phyloP scores from a whole-genome alignment of 1,140 invertebrate genomes.

The Argopecten irradians region DNA sequence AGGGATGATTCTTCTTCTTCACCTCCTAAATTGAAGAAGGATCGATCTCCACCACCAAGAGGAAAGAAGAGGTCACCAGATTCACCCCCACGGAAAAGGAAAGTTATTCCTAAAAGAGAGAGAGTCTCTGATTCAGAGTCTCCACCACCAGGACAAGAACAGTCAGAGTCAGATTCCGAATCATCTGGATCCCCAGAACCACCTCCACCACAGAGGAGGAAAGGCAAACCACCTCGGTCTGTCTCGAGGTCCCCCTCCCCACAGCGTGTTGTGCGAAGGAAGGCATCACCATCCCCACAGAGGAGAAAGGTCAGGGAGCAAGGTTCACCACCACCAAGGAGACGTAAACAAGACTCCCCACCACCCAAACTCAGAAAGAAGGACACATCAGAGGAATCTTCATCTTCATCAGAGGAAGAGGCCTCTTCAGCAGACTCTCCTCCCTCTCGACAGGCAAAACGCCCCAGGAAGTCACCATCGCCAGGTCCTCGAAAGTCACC shows the following conservation, averaged over 20 bases:
- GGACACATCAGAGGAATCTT: neutral
- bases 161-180: neutral
- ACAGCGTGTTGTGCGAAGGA: neutral
- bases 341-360: neutral
- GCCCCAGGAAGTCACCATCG: neutral
- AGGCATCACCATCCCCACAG: neutral
- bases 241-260: neutral
- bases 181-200: slow-evolving; percentile 11
- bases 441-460: neutral
- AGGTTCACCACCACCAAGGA: neutral
- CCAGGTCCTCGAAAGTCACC: neutral
- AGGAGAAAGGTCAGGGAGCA: neutral
- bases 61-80: neutral
- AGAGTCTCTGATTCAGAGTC: neutral
- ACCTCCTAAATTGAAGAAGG: neutral
- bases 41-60: neutral
- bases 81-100: neutral
- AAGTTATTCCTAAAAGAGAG: neutral
- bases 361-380: neutral
- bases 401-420: neutral
- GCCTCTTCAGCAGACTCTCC: neutral
- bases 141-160: neutral
- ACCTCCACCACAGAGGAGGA: neutral
- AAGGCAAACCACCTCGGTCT: neutral
- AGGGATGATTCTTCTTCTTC: neutral